phyloP scores from a whole-genome alignment of 2,888 invertebrate genomes.

The Yponomeuta sedellus region DNA sequence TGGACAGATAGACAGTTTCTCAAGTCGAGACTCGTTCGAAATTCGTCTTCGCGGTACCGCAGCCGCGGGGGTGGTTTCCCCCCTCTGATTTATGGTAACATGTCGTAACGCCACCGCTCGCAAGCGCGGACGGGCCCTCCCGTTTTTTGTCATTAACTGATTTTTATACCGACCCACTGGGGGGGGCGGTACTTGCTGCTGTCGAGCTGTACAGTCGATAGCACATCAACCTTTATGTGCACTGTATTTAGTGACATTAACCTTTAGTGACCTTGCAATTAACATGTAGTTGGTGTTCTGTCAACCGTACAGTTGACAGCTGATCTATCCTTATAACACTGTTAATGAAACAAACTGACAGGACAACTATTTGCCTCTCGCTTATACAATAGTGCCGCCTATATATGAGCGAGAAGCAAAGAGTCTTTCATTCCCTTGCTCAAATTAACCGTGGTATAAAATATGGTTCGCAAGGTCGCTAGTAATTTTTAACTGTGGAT shows the following conservation, averaged over 20 bases:
- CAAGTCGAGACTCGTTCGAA: not conserved
- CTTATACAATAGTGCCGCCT: no score
- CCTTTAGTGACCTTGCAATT: no score
- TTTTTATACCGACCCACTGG: slow-evolving; percentile 51
- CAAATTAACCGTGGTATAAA: no score
- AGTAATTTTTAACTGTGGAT: no score
- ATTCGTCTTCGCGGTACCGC: slow-evolving; percentile 21
- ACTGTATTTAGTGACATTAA: not conserved
- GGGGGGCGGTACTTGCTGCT: slow-evolving; percentile 5
- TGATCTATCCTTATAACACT: not conserved
- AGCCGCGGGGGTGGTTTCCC: slow-evolving; percentile 43
- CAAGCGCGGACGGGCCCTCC: slow-evolving; percentile 46
- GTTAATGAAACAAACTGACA: no score
- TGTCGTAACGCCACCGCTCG: slow-evolving; percentile 58
- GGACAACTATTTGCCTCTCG: no score
- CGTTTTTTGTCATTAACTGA: slow-evolving; percentile 71
- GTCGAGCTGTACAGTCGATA: not conserved
- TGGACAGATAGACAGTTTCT: no score
- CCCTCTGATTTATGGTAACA: slow-evolving; percentile 73
- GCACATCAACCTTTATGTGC: not conserved
- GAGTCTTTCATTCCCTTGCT: no score
- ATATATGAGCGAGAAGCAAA: no score
- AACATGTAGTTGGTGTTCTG: not conserved
- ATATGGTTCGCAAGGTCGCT: no score
- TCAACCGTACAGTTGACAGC: not conserved